These are phyloP conservation scores for Paramormyrops kingsleyae DNA, from an alignment of 2,113 vertebrate genomes.

Conservation along the genomic window DNA sequence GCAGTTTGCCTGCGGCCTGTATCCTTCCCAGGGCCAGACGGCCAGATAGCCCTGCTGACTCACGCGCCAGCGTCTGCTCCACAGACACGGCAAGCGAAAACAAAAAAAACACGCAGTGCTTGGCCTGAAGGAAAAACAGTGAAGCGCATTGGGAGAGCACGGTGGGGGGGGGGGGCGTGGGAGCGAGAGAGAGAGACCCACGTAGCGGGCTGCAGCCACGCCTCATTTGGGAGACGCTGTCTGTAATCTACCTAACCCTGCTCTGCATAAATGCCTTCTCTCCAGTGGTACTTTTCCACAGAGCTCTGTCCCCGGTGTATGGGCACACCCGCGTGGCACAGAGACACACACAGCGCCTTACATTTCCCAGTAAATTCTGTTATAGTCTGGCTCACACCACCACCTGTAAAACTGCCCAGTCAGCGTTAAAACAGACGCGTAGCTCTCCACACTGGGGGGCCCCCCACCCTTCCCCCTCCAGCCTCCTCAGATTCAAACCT, in stretches of 20 bases:
- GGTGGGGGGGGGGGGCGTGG: neutral
- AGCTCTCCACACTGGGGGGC: neutral
- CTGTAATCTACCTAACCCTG: neutral
- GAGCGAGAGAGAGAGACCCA: neutral
- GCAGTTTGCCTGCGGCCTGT: neutral
- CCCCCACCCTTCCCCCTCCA: neutral
- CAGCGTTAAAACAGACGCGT: neutral
- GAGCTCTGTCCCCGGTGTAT: neutral
- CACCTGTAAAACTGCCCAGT: neutral
- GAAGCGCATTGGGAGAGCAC: neutral
- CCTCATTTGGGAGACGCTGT: neutral
- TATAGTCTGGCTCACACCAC: neutral
- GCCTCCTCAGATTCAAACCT: neutral
- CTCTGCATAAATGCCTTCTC: neutral
- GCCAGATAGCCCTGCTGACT: neutral
- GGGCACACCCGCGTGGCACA: neutral
- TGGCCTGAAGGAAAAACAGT: neutral
- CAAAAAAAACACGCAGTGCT: neutral
- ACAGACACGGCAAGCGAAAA: neutral
- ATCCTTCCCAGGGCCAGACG: neutral
- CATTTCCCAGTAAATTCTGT: neutral
- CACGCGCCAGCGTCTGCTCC: neutral
- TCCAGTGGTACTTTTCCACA: neutral
- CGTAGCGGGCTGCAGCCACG: neutral
- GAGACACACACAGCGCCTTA: neutral